A percentile compares a stretch with the other conserved stretches of the same genome.
Evolutionary conservation across 2,797 vertebrate species (phyloP).

Genomic region (Enteromius mattozi): DNA sequence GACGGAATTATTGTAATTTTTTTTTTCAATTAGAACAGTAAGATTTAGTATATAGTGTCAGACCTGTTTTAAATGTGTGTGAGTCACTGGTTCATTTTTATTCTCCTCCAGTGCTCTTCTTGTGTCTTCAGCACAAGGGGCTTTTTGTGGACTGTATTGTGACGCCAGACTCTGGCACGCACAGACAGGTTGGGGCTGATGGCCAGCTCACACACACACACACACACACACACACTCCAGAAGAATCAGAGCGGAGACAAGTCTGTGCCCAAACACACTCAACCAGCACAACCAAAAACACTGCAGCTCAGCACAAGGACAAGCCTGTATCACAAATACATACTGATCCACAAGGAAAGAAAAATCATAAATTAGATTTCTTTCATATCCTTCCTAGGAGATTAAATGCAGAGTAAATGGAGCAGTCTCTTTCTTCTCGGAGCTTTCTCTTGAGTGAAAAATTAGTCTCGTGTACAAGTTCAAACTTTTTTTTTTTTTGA

Average conservation of each 20-base stretch:
- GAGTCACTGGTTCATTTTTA: slow-evolving; percentile 57
- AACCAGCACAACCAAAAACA: slow-evolving; percentile 19
- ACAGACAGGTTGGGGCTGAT: slow-evolving; percentile 12
- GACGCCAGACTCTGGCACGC: slow-evolving; percentile 39
- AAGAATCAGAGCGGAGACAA: slow-evolving; percentile 32
- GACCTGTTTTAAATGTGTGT: slow-evolving; percentile 43
- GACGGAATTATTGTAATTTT: slow-evolving; percentile 11
- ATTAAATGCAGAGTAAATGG: not conserved
- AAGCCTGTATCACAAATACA: not conserved
- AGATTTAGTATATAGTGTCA: slow-evolving; percentile 37
- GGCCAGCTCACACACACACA: slow-evolving; percentile 26
- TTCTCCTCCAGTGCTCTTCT: slow-evolving; percentile 58
- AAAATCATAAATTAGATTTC: slow-evolving; percentile 18
- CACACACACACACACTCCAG: slow-evolving; percentile 25
- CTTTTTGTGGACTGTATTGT: slow-evolving; percentile 57
- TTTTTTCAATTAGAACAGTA: slow-evolving; percentile 39
- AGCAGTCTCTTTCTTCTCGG: not conserved
- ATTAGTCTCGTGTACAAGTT: not conserved
- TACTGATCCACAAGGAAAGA: slow-evolving; percentile 4
- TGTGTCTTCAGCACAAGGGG: slow-evolving; percentile 65
- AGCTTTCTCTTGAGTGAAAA: not conserved
- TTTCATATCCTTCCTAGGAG: not conserved
- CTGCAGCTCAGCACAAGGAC: not conserved
- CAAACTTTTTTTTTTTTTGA: not conserved
- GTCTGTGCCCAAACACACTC: slow-evolving; percentile 18